phyloP scores from a whole-genome alignment of 2,797 vertebrate species.

The Caiman crocodilus region DNA sequence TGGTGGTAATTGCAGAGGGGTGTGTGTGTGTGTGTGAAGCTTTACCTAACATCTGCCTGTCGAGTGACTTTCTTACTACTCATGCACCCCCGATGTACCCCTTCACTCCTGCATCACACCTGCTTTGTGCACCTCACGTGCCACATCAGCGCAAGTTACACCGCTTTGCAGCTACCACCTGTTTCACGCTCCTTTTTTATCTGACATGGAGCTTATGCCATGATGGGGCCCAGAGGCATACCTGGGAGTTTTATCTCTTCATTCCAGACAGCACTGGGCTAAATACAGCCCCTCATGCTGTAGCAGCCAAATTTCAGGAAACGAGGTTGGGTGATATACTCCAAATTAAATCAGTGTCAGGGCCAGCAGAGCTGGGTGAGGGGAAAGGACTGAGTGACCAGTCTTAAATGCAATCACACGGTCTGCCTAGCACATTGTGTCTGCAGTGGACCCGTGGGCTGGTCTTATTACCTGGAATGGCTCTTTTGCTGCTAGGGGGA shows the following conservation, averaged over 20 bases:
- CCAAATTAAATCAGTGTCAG: not conserved
- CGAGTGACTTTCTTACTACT: not conserved
- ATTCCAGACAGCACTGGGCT: not conserved
- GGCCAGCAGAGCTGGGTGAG: not conserved
- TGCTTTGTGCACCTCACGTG: not conserved
- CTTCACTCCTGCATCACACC: not conserved
- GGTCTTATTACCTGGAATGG: slow-evolving; percentile 82
- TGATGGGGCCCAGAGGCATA: not conserved
- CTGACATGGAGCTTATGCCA: not conserved
- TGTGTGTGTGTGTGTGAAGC: not conserved
- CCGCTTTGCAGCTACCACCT: not conserved
- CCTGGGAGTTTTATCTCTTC: not conserved
- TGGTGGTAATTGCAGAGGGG: not conserved
- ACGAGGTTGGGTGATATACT: not conserved
- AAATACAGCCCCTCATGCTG: not conserved
- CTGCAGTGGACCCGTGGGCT: rapidly evolving
- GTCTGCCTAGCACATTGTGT: not conserved
- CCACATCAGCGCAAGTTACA: not conserved
- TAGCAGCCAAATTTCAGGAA: not conserved
- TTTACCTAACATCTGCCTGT: not conserved
- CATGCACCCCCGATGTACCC: not conserved
- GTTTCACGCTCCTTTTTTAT: not conserved
- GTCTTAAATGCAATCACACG: not conserved
- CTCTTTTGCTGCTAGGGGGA: slow-evolving; percentile 79
- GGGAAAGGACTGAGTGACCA: not conserved